These are phyloP conservation scores for Psettodes erumei DNA, from an alignment of 2,113 vertebrate species.

Conservation along the genomic window DNA sequence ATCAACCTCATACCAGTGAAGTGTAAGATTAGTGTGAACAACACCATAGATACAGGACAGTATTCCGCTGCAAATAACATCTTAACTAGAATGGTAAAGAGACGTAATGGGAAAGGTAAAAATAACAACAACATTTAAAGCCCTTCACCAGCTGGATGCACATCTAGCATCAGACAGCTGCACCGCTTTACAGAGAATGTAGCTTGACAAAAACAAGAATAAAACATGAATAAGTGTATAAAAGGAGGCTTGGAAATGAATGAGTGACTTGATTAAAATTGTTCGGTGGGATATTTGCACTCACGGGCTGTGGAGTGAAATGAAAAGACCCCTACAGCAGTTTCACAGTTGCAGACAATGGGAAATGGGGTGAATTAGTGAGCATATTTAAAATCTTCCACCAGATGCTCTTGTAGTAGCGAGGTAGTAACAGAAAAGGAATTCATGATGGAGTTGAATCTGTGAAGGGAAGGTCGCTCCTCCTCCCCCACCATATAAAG, in stretches of 20 bases:
- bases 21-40: not conserved
- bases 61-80: too few relatives aligned
- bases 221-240: too few relatives aligned
- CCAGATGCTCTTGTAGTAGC: slow-evolving; percentile 60
- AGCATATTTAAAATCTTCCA: not conserved
- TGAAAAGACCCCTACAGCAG: slow-evolving; percentile 1
- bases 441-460: slow-evolving; percentile 46
- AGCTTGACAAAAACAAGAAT: not conserved
- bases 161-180: not conserved
- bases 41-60: not conserved
- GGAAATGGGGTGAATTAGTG: slow-evolving; percentile 6
- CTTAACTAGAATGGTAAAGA: not conserved
- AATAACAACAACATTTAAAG: not conserved
- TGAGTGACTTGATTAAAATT: slow-evolving; percentile 2
- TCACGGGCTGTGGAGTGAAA: not conserved
- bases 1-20: not conserved
- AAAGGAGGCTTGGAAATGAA: slow-evolving; percentile 1
- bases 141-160: not conserved
- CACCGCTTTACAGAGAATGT: not conserved
- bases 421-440: slow-evolving; percentile 29
- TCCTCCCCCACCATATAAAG: too few relatives aligned
- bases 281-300: not conserved
- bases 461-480: slow-evolving; percentile 38
- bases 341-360: not conserved
- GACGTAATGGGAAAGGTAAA: not conserved